A percentile compares a stretch with the other conserved stretches of the same genome.
Conservation (phyloP, 2,797 vertebrate genomes). For the Vipera ursinii region DNA sequence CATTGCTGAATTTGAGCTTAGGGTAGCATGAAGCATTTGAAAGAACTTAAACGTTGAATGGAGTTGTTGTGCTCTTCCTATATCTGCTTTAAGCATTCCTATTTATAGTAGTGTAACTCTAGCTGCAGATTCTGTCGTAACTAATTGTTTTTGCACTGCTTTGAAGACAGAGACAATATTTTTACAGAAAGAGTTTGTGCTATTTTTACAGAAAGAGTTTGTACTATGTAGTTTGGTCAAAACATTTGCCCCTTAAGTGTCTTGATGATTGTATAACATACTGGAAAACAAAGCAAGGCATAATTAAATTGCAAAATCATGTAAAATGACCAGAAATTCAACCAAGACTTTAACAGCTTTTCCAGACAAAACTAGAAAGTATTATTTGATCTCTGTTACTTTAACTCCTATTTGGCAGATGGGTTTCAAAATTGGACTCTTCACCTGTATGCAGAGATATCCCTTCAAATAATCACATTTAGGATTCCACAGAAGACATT, state of each 20-base stretch:
- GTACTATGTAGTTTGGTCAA: background rate
- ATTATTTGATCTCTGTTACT: background rate
- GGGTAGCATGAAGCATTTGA: background rate
- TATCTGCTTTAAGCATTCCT: slow-evolving; percentile 22
- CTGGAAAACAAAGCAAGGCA: background rate
- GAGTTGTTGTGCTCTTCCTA: background rate
- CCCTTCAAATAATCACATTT: background rate
- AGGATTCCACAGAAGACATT: background rate
- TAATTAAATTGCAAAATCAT: background rate
- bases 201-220: background rate
- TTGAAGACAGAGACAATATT: slow-evolving; percentile 4
- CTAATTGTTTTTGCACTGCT: slow-evolving; percentile 14
- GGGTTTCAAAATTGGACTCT: background rate
- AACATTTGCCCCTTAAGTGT: background rate
- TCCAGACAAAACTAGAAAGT: too few species aligned
- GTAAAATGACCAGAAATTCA: background rate
- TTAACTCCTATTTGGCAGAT: background rate
- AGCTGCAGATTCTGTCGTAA: background rate
- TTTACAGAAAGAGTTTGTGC: background rate
- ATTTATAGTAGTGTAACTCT: slow-evolving; percentile 22
- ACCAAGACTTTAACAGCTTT: background rate
- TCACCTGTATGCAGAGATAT: background rate
- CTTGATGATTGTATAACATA: background rate
- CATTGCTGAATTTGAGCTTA: background rate
- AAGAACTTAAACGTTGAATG: background rate